Evolutionary conservation across 1,140 invertebrate species (phyloP), one percentile per base, ranked within the genome.

Genomic region (Goniozus legneri): DNA sequence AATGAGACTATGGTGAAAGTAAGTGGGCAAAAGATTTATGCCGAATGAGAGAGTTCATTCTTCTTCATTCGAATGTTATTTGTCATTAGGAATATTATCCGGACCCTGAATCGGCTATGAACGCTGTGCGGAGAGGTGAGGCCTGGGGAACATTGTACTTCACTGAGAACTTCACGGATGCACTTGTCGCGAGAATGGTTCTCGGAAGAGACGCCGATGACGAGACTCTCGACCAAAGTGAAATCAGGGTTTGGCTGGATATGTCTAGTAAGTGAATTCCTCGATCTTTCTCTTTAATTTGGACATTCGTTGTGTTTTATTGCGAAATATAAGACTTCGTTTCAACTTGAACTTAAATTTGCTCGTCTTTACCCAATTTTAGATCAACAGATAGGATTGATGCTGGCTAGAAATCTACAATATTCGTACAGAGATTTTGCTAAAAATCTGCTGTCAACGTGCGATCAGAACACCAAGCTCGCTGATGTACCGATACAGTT

Each of bases 321-420:
- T 27, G 24, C 24, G 4, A 27, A 6, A 10, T 27, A 10, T 27
- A 27, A 27, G 24, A 10, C n/a, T n/a, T n/a, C n/a, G n/a, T n/a
- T n/a, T n/a, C n/a, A n/a, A n/a, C n/a, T n/a, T n/a, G n/a, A n/a
- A n/a, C n/a, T n/a, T n/a, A n/a, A n/a, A n/a, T n/a, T n/a, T n/a
- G n/a, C n/a, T 43, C 16, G 7, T 12, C 18, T 4, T 31, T 19
- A 30, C 4, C 14, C 30, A 10, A 24, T 65, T 76, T 66, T 40
- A 88, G 86, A 95, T 81, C 89, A 95, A 71, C 91, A 94, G 77
- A 92, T 95, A 47, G 87, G 89, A 1, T 79, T 89, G 39, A 87
- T 89, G 77, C 73, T 95, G 8, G 86, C 88, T 62, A 78, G 88
- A 40, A 86, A 89, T 68, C 80, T 95, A 33, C 81, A 91, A 58